phyloP scores from a whole-genome alignment of 2,888 invertebrate genomes.

The Acholoe squamosa region DNA sequence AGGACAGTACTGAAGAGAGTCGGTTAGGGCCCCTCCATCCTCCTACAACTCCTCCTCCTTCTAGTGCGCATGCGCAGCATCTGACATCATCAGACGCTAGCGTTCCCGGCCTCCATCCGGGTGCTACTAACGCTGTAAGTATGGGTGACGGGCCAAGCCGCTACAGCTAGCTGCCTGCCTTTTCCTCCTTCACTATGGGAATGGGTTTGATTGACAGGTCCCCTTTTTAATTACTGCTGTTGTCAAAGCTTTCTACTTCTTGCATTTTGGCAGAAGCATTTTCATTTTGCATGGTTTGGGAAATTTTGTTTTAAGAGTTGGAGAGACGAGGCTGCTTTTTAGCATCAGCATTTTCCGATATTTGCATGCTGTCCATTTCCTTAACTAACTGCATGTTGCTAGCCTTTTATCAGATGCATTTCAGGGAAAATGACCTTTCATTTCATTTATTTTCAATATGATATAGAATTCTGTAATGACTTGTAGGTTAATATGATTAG shows the following conservation, averaged over 20 bases:
- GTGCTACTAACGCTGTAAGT: slow-evolving; percentile 57
- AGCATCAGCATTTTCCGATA: slow-evolving; percentile 17
- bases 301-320: neutral
- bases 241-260: neutral
- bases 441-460: too few species aligned
- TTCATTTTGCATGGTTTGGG: slow-evolving; percentile 3
- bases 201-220: slow-evolving; percentile 60
- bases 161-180: slow-evolving; percentile 43
- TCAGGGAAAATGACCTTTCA: too few species aligned
- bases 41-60: slow-evolving; percentile 47
- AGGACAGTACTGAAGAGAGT: neutral
- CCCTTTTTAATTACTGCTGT: neutral
- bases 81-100: slow-evolving; percentile 31
- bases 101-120: slow-evolving; percentile 26
- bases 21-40: slow-evolving; percentile 32
- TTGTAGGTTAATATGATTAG: too few species aligned
- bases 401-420: neutral
- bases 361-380: neutral
- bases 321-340: neutral
- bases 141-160: slow-evolving; percentile 43
- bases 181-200: slow-evolving; percentile 29
- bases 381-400: neutral
- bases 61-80: slow-evolving; percentile 36
- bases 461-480: too few species aligned
- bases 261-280: neutral